Evolutionary conservation across 2,113 vertebrate genomes (phyloP), one percentile per base, ranked within the genome.

Genomic region (Erinaceus europaeus): DNA sequence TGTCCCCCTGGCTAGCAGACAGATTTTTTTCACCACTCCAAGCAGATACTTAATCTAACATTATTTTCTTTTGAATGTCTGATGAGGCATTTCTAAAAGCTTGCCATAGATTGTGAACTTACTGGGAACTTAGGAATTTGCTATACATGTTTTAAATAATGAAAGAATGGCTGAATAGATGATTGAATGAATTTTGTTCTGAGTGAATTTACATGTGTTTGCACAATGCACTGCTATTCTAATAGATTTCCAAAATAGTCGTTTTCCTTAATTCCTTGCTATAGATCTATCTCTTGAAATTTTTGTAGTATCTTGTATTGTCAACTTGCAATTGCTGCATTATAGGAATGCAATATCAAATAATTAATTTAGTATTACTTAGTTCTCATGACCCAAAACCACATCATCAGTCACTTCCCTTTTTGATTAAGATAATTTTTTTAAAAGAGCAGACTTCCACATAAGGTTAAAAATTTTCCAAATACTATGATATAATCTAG

Each of bases 301-400:
- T 94, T 96, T 96, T 96, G 20, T 97, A 94, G 97, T 96, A 97
- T 98, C 96, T 96, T 97, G 84, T 97, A 97, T 98, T 99, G 98
- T 99, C 99, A 99, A 99, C 98, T 99, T 99, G 99, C 99, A 99
- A 98, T 98, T 98, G 98, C 98, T 97, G 97, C 81, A 86, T 97
- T 96, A 87, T 97, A 98, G 97, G 96, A 97, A 98, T 96, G 95
- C 92, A 93, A 92, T 97, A 97, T 97, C 97, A 97, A 96, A 97
- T 95, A 96, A 96, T 96, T 91, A 94, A 94, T 93, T 96, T 91
- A 97, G 89, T 98, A 96, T 97, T 97, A 98, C 89, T 61, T 95
- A 97, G 96, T 93, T 97, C 98, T 96, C 97, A 98, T 98, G 97
- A 95, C 94, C 96, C 95, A 93, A 92, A 96, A 97, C 92, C 95